A percentile compares a stretch with the other conserved stretches of the same genome.
phyloP scores from a whole-genome alignment of 2,888 invertebrate genomes.

The Endomychus coccineus region DNA sequence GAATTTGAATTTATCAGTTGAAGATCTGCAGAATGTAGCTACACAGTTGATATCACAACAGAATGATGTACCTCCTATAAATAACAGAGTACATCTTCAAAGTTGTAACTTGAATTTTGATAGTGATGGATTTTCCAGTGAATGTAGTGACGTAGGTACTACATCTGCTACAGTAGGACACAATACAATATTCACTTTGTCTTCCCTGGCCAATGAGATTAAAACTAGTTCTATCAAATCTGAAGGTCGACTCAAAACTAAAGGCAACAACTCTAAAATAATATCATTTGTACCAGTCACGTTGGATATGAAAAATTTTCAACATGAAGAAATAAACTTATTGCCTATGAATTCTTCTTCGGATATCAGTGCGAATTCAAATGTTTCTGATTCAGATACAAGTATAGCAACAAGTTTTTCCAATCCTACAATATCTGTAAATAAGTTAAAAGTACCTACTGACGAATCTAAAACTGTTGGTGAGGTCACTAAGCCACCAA shows the following conservation, averaged over 20 bases:
- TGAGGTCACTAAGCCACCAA: slow-evolving; percentile 26
- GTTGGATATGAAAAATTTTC: slow-evolving; percentile 6
- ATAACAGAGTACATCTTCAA: slow-evolving; percentile 15
- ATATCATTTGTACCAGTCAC: slow-evolving; percentile 14
- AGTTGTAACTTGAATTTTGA: slow-evolving; percentile 30
- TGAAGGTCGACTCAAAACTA: slow-evolving; percentile 5
- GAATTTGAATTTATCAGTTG: slow-evolving; percentile 43
- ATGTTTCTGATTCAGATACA: slow-evolving; percentile 28
- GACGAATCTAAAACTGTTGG: slow-evolving; percentile 12
- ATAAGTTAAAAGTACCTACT: slow-evolving; percentile 4
- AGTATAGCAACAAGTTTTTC: slow-evolving; percentile 19
- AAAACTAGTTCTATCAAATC: slow-evolving; percentile 10
- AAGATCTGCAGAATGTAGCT: slow-evolving; percentile 44
- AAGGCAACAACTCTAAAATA: slow-evolving; percentile 16
- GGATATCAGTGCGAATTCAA: slow-evolving; percentile 14
- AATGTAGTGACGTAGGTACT: slow-evolving; percentile 36
- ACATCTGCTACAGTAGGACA: slow-evolving; percentile 25
- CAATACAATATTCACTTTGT: slow-evolving; percentile 23
- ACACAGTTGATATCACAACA: slow-evolving; percentile 42
- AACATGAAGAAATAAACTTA: slow-evolving; percentile 8
- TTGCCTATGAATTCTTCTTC: slow-evolving; percentile 13
- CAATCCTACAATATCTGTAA: slow-evolving; percentile 9
- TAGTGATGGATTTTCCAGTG: slow-evolving; percentile 41
- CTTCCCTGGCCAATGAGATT: slow-evolving; percentile 21
- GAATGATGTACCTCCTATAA: slow-evolving; percentile 22